Conservation (phyloP, 2,888 invertebrate species). For the Torymus auratus region DNA sequence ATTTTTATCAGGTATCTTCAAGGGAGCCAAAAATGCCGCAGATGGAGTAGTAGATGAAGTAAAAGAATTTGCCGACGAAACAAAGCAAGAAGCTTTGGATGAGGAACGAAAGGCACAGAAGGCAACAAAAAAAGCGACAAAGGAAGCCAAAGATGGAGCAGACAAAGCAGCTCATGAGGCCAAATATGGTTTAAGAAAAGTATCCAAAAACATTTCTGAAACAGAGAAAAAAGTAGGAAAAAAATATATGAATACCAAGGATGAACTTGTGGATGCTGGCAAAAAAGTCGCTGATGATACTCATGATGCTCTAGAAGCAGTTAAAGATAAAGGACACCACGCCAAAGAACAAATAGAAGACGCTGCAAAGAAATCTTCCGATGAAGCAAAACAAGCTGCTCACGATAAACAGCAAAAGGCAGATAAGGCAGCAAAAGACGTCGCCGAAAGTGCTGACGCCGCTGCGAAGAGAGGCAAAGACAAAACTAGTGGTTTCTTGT, state of each 20-base stretch:
- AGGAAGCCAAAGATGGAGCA: conserved; percentile 45
- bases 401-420: background rate
- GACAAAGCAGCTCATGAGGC: conserved; percentile 54
- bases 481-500: conserved; percentile 57
- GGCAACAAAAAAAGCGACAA: conserved; percentile 55
- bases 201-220: conserved; percentile 70
- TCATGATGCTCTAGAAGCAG: conserved; percentile 21
- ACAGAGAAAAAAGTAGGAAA: conserved; percentile 59
- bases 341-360: background rate
- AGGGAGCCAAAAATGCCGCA: conserved; percentile 75
- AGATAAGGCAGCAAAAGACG: conserved; percentile 41
- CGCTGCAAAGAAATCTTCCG: too few relatives aligned
- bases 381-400: background rate
- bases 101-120: conserved; percentile 77
- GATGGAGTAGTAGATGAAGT: conserved; percentile 69
- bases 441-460: background rate
- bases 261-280: conserved; percentile 63
- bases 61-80: conserved; percentile 57
- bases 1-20: conserved; percentile 53
- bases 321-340: conserved; percentile 26
- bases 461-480: conserved; percentile 36
- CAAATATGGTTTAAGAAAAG: conserved; percentile 72
- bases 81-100: conserved; percentile 74
- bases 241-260: conserved; percentile 59
- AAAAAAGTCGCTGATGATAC: conserved; percentile 18